These are phyloP conservation scores for Drosophila gaucha DNA, from an alignment of 2,888 invertebrate species.

Conservation along the genomic window DNA sequence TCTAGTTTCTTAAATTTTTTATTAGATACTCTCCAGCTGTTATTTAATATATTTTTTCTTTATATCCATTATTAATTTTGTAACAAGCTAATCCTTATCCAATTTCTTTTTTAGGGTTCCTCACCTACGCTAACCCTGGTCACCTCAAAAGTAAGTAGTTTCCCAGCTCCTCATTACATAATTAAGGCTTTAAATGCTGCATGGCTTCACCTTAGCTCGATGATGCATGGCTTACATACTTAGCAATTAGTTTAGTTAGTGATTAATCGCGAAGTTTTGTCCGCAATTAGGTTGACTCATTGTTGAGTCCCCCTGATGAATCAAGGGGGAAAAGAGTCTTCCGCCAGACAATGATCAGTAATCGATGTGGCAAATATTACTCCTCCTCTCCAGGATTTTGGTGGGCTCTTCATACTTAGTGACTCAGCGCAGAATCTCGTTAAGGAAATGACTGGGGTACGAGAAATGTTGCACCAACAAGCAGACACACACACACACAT, in stretches of 20 bases:
- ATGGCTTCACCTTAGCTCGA: conserved; percentile 22
- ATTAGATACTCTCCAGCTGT: no score
- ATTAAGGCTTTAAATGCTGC: conserved; percentile 17
- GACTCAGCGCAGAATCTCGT: conserved; percentile 69
- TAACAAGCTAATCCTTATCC: neutral
- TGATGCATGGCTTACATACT: conserved; percentile 33
- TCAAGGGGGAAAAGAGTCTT: conserved; percentile 3
- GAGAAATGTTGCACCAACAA: conserved; percentile 67
- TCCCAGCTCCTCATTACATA: neutral
- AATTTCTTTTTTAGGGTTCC: conserved; percentile 86
- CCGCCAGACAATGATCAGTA: neutral
- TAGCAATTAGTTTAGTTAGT: conserved; percentile 5
- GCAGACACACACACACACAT: conserved; percentile 12
- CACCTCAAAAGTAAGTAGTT: conserved; percentile 90
- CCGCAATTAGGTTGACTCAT: conserved; percentile 48
- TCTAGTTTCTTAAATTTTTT: no score
- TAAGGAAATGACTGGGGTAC: conserved; percentile 59
- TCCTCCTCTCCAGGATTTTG: conserved; percentile 20
- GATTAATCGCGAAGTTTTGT: conserved; percentile 21
- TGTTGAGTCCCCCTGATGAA: conserved; percentile 8
- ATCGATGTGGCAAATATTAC: conserved; percentile 4
- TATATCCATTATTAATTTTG: no score
- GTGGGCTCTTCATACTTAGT: conserved; percentile 16
- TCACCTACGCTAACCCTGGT: conserved; percentile 91
- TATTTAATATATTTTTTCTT: no score